Evolutionary conservation across 2,888 invertebrate species (phyloP).

Genomic region (Nomada flava): DNA sequence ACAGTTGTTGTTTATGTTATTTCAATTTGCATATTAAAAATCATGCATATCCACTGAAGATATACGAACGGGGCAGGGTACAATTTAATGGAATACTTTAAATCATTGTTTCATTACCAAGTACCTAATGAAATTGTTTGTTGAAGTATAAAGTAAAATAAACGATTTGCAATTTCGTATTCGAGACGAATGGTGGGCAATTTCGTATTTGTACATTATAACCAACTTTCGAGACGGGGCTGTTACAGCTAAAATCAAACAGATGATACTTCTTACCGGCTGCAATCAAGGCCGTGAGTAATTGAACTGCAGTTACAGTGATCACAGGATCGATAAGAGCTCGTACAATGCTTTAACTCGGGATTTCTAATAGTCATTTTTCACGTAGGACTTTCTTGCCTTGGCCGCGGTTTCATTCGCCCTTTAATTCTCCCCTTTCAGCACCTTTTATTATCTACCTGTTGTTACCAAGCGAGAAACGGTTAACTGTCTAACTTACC

Average conservation of each 20-base stretch:
- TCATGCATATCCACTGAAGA: too few species aligned
- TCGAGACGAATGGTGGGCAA: too few species aligned
- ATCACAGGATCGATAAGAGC: conserved; percentile 40
- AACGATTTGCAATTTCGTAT: too few species aligned
- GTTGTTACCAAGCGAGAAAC: not conserved
- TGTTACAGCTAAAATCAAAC: conserved; percentile 11
- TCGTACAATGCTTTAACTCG: conserved; percentile 29
- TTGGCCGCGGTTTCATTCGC: conserved; percentile 31
- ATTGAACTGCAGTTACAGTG: conserved; percentile 35
- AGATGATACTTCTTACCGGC: conserved; percentile 11
- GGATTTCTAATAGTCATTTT: conserved; percentile 37
- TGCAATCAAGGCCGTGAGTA: conserved; percentile 32
- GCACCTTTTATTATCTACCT: conserved; percentile 31
- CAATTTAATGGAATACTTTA: too few species aligned
- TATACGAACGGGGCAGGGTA: too few species aligned
- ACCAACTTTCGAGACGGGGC: too few species aligned
- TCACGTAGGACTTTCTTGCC: conserved; percentile 30
- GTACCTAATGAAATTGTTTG: too few species aligned
- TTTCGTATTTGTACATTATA: too few species aligned
- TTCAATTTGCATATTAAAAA: too few species aligned
- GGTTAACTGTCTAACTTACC: not conserved
- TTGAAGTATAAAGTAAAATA: too few species aligned
- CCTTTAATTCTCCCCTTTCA: conserved; percentile 16
- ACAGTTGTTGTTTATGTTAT: too few species aligned
- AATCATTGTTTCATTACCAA: too few species aligned